A percentile compares a stretch with the other conserved stretches of the same genome.
phyloP scores from a whole-genome alignment of 2,888 invertebrate genomes.

The Apoda limacodes region DNA sequence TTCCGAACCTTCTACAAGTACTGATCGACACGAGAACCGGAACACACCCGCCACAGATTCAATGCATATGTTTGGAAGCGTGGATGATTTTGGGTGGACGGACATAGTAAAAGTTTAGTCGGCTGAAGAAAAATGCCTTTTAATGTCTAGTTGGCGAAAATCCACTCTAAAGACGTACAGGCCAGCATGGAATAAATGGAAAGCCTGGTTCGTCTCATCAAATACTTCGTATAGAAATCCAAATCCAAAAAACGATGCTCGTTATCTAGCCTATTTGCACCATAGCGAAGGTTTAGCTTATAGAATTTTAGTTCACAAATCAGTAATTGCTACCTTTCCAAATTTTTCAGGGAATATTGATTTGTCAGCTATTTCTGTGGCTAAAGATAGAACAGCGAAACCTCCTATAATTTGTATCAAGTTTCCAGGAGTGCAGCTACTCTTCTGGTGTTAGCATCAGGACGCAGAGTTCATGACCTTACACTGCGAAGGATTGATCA shows the following conservation, averaged over 20 bases:
- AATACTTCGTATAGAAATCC: too few relatives aligned
- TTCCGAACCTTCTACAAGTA: conserved; percentile 7
- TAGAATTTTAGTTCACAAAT: too few relatives aligned
- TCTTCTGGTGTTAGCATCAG: conserved; percentile 4
- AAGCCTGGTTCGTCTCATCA: conserved; percentile 8
- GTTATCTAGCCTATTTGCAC: conserved; percentile 13
- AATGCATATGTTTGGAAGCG: conserved; percentile 22
- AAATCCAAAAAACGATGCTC: conserved; percentile 8
- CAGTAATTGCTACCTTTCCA: too few relatives aligned
- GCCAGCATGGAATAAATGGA: conserved; percentile 14
- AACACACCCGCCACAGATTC: conserved; percentile 7
- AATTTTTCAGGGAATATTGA: conserved; percentile 3
- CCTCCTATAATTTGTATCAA: conserved; percentile 8
- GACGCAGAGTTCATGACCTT: conserved; percentile 8
- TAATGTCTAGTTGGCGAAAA: too few relatives aligned
- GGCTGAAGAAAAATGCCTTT: conserved; percentile 6
- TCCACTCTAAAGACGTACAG: too few relatives aligned
- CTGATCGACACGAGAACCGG: conserved; percentile 13
- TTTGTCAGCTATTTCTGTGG: conserved; percentile 11
- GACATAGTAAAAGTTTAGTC: conserved; percentile 17
- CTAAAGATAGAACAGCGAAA: conserved; percentile 1
- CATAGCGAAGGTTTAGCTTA: too few relatives aligned
- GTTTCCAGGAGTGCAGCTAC: conserved; percentile 4
- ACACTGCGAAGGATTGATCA: conserved; percentile 3
- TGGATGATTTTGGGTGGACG: conserved; percentile 24